Evolutionary conservation across 2,113 vertebrate genomes (phyloP).

Genomic region (Pao palembangensis): DNA sequence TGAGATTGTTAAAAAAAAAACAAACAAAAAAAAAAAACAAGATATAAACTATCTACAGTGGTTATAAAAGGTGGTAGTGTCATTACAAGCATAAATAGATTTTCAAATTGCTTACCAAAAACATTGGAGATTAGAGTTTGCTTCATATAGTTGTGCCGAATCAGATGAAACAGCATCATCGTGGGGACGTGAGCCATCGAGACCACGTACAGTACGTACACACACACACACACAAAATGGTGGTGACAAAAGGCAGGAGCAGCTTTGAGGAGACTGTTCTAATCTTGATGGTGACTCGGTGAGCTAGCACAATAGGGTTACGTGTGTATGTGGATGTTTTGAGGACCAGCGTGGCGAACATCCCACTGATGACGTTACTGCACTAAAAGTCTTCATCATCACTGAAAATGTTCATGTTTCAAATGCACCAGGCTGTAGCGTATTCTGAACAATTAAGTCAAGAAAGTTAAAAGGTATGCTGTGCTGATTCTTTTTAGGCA

Average conservation of each 20-base stretch:
- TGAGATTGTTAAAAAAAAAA: conserved; percentile 66
- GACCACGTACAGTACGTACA: conserved; percentile 15
- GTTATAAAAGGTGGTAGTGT: conserved; percentile 63
- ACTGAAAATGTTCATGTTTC: conserved; percentile 17
- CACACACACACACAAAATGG: conserved; percentile 2
- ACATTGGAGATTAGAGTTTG: conserved; percentile 6
- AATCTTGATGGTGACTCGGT: conserved; percentile 32
- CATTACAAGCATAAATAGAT: conserved; percentile 40
- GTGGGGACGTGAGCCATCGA: conserved; percentile 6
- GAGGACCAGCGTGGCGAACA: conserved; percentile 24
- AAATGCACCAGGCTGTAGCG: conserved; percentile 14
- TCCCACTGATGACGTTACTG: conserved; percentile 51
- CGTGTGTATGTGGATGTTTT: conserved; percentile 13
- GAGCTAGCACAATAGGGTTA: conserved; percentile 21
- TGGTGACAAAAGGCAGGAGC: conserved; percentile 29
- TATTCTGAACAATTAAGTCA: conserved; percentile 7
- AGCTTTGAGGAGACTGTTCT: conserved; percentile 32
- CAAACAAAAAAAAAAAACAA: conserved; percentile 28
- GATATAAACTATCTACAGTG: conserved; percentile 65
- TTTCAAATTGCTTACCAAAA: conserved; percentile 22
- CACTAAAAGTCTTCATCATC: conserved; percentile 43
- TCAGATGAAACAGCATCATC: conserved; percentile 27
- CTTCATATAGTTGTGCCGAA: conserved; percentile 38
- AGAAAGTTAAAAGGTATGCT: conserved; percentile 14
- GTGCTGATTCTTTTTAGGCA: conserved; percentile 1